phyloP scores from a whole-genome alignment of 2,888 invertebrate genomes.

The Adineta ricciae region DNA sequence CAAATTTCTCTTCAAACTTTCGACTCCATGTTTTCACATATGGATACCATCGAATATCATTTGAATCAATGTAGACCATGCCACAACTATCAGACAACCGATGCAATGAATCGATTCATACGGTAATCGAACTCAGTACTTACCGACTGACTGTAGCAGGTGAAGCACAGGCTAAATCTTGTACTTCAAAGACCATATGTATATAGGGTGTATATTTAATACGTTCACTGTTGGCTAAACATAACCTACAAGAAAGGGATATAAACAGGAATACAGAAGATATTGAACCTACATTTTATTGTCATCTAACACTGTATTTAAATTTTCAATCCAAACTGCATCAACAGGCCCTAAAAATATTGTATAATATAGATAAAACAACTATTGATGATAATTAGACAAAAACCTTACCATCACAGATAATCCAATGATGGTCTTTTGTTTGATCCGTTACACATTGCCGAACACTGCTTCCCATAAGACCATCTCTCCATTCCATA shows the following conservation, averaged over 20 bases:
- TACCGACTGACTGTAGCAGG: conserved; percentile 73
- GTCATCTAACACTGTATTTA: conserved; percentile 81
- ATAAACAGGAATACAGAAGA: too few species aligned
- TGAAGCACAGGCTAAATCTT: conserved; percentile 75
- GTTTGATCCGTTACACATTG: conserved; percentile 54
- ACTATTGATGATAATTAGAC: not conserved
- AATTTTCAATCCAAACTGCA: conserved; percentile 84
- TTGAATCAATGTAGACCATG: conserved; percentile 80
- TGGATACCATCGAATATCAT: conserved; percentile 70
- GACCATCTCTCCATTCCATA: conserved; percentile 79
- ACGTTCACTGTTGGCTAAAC: conserved; percentile 76
- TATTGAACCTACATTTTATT: conserved; percentile 64
- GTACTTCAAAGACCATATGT: conserved; percentile 69
- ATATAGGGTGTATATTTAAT: conserved; percentile 78
- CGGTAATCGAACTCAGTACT: conserved; percentile 36
- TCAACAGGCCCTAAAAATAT: conserved; percentile 61
- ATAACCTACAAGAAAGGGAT: too few species aligned
- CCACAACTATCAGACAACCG: conserved; percentile 53
- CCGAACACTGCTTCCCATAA: conserved; percentile 63
- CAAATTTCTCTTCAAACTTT: conserved; percentile 45
- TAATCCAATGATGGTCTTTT: conserved; percentile 72
- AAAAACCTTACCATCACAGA: conserved; percentile 61
- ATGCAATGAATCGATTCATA: too few species aligned
- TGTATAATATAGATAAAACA: not conserved
- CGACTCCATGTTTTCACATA: conserved; percentile 54